Evolutionary conservation across 2,113 vertebrate genomes (phyloP), one percentile per base, ranked within the genome.

Genomic region (Entelurus aequoreus): DNA sequence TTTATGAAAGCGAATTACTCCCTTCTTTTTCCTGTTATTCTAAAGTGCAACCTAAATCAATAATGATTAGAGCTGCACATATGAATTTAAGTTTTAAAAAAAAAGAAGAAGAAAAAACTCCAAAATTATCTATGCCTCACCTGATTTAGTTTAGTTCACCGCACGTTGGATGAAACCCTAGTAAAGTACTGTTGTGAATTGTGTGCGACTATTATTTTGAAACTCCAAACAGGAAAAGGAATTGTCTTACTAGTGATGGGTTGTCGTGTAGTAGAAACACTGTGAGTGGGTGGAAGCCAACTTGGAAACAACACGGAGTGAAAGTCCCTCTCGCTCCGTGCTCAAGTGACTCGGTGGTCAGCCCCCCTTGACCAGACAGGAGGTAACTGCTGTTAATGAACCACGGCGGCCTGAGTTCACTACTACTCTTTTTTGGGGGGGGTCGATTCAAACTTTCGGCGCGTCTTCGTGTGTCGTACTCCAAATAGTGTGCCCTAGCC

Each of bases 221-320:
- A 83, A 68, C 6, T 60, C 4, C 0, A 1, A 0, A 61, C 47
- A 6, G 82, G 82, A 87, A 63, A 1, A 6, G 0, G 0, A 28
- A 0, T 0, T 8, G 0, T 7, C 0, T 54, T 1, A 15, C 52
- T 37, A 21, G 13, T 0, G 8, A 3, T 0, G 0, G 19, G 68
- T 78, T 53, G 66, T 40, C 6, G 6, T 42, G 40, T 36, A 48
- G 59, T 51, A 54, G 6, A 49, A n/a, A 37, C 54, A 51, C 59
- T 9, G 15, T 28, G 38, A 51, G 69, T 66, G 81, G 80, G 78
- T 81, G 84, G 79, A 84, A 72, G 78, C 65, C 63, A 76, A 88
- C 36, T 83, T 80, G 65, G 80, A 65, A 80, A 71, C 84, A 68
- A 68, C 11, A 71, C 63, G 62, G 69, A 81, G 63, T 14, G 11